A percentile compares a stretch with the other conserved stretches of the same genome.
These are phyloP conservation scores for Thaumetopoea pityocampa DNA, from an alignment of 1,140 invertebrate species.

Conservation along the genomic window DNA sequence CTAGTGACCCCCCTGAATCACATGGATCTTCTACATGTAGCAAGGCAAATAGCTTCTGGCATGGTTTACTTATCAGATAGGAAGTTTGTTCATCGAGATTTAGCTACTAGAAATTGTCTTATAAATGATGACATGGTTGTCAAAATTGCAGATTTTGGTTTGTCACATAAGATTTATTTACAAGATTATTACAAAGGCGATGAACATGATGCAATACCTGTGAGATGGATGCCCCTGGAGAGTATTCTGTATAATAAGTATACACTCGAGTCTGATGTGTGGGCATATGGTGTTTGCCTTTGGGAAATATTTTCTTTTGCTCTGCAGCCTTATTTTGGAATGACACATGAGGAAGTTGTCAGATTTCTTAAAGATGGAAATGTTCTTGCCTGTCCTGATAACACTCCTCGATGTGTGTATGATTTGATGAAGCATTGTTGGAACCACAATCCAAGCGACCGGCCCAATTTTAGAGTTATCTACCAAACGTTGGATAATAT, in stretches of 20 bases:
- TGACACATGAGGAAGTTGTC: slow-evolving; percentile 96
- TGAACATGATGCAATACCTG: slow-evolving; percentile 94
- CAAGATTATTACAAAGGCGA: slow-evolving; percentile 95
- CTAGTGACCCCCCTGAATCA: slow-evolving; percentile 78
- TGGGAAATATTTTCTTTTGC: slow-evolving; percentile 98
- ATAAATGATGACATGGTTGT: slow-evolving; percentile 96
- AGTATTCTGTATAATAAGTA: slow-evolving; percentile 96
- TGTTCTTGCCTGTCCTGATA: slow-evolving; percentile 90
- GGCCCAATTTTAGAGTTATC: slow-evolving; percentile 89
- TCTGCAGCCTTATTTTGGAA: slow-evolving; percentile 94
- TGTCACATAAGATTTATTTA: slow-evolving; percentile 94
- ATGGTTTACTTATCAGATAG: slow-evolving; percentile 97
- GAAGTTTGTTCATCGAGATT: slow-evolving; percentile 96
- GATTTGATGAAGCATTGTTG: slow-evolving; percentile 96
- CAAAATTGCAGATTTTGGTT: slow-evolving; percentile 97
- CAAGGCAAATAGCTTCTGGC: slow-evolving; percentile 91
- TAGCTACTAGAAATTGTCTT: slow-evolving; percentile 96
- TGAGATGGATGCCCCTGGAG: slow-evolving; percentile 97
- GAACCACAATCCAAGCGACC: slow-evolving; percentile 87
- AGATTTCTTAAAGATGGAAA: slow-evolving; percentile 94
- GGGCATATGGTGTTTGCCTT: slow-evolving; percentile 94
- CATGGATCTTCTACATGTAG: slow-evolving; percentile 88
- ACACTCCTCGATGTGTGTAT: slow-evolving; percentile 93
- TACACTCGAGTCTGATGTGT: slow-evolving; percentile 94
- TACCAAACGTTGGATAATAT: slow-evolving; percentile 82